These are phyloP conservation scores for Brachionus manjavacas DNA, from an alignment of 1,140 invertebrate species.

Conservation along the genomic window DNA sequence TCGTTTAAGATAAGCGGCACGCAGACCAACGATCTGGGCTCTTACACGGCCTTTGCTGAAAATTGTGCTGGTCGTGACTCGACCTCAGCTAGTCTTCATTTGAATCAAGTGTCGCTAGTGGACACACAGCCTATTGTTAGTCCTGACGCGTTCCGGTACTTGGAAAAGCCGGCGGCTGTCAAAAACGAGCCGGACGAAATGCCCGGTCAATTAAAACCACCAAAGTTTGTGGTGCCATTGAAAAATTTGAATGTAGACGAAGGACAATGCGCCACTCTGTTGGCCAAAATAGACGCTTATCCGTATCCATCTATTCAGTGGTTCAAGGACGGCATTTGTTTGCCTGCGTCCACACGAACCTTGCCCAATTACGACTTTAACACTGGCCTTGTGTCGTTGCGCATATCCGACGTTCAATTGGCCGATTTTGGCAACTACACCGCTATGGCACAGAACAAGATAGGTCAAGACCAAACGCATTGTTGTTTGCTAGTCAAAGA, in stretches of 20 bases:
- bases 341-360: slow-evolving; percentile 43
- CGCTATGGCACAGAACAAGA: slow-evolving; percentile 1
- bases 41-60: slow-evolving; percentile 38
- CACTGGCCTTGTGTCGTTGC: not conserved
- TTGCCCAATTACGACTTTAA: slow-evolving; percentile 25
- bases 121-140: slow-evolving; percentile 23
- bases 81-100: not conserved
- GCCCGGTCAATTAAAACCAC: slow-evolving; percentile 54
- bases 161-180: not conserved
- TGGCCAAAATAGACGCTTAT: slow-evolving; percentile 84
- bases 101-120: not conserved
- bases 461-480: slow-evolving; percentile 9
- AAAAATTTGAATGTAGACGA: slow-evolving; percentile 79
- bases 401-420: not conserved
- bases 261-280: slow-evolving; percentile 87
- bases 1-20: slow-evolving; percentile 9
- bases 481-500: not conserved
- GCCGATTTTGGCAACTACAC: slow-evolving; percentile 38
- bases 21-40: not conserved
- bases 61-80: not conserved
- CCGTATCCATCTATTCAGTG: slow-evolving; percentile 90
- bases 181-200: not conserved
- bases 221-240: slow-evolving; percentile 86
- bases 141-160: slow-evolving; percentile 3
- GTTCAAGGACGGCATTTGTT: slow-evolving; percentile 75